A percentile compares a stretch with the other conserved stretches of the same genome.
phyloP scores from a whole-genome alignment of 2,113 vertebrate species.

The Anarhynchus alexandrinus region DNA sequence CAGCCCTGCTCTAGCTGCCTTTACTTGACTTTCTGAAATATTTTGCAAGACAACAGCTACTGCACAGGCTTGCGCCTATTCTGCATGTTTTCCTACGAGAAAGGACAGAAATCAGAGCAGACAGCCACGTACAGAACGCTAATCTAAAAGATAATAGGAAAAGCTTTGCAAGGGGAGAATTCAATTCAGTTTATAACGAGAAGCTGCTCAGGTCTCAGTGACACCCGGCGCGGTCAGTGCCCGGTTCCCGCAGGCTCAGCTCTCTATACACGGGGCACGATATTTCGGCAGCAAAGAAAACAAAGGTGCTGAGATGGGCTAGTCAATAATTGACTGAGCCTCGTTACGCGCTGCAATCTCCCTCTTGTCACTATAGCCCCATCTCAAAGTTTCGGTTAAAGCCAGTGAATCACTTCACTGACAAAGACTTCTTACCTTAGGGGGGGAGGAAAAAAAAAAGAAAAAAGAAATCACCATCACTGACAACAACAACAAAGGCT shows the following conservation, averaged over 20 bases:
- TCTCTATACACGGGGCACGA: not conserved
- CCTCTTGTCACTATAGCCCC: conserved; percentile 9
- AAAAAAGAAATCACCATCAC: not conserved
- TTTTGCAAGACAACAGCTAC: not conserved
- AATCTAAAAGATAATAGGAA: conserved; percentile 37
- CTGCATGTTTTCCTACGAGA: not conserved
- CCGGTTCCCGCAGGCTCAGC: not conserved
- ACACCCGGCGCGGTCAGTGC: not conserved
- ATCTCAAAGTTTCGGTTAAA: conserved; percentile 19
- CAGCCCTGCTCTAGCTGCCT: not conserved
- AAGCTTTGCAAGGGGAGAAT: not conserved
- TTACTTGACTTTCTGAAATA: not conserved
- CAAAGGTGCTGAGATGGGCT: conserved; percentile 1
- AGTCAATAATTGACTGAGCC: conserved; percentile 54
- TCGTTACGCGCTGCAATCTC: conserved; percentile 4
- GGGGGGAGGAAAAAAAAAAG: not conserved
- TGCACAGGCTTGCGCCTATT: not conserved
- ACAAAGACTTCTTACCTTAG: not conserved
- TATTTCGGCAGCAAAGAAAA: conserved; percentile 37
- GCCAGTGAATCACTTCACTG: not conserved
- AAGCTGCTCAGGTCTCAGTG: not conserved
- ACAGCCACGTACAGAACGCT: not conserved
- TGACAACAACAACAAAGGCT: conserved; percentile 16
- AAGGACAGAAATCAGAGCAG: conserved; percentile 18
- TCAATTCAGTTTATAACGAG: not conserved